Conservation (phyloP, 1,140 invertebrate species). For the Cotesia glomerata region DNA sequence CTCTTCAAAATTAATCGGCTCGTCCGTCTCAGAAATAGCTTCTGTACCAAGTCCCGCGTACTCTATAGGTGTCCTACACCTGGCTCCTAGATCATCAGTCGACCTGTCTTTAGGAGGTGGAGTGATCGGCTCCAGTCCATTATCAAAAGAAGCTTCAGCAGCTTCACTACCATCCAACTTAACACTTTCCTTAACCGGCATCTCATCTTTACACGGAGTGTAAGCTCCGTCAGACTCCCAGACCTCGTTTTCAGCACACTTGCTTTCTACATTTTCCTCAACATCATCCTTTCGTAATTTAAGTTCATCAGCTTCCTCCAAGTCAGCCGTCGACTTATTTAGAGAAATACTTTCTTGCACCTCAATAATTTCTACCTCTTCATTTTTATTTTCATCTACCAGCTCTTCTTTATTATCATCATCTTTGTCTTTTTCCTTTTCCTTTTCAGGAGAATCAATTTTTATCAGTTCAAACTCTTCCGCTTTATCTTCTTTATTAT, state of each 20-base stretch:
- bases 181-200: constrained; percentile 43
- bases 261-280: constrained; percentile 1
- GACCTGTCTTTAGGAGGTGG: constrained; percentile 51
- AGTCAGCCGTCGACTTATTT: too few relatives aligned
- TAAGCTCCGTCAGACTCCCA: constrained; percentile 61
- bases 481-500: constrained; percentile 4
- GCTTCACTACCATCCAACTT: constrained; percentile 21
- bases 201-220: constrained; percentile 58
- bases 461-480: too few relatives aligned
- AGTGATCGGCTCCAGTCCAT: constrained; percentile 55
- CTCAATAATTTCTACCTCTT: too few relatives aligned
- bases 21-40: constrained; percentile 57
- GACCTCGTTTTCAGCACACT: constrained; percentile 6
- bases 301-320: too few relatives aligned
- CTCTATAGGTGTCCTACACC: constrained; percentile 52
- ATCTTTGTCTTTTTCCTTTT: neutral
- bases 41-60: constrained; percentile 58
- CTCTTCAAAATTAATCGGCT: constrained; percentile 59
- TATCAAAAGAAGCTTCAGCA: constrained; percentile 35
- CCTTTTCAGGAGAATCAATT: neutral
- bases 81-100: constrained; percentile 51
- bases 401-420: constrained; percentile 11
- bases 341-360: too few relatives aligned
- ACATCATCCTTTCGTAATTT: constrained; percentile 1
- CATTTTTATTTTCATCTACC: neutral